Evolutionary conservation across 2,113 vertebrate species (phyloP).

Genomic region (Anguilla rostrata): DNA sequence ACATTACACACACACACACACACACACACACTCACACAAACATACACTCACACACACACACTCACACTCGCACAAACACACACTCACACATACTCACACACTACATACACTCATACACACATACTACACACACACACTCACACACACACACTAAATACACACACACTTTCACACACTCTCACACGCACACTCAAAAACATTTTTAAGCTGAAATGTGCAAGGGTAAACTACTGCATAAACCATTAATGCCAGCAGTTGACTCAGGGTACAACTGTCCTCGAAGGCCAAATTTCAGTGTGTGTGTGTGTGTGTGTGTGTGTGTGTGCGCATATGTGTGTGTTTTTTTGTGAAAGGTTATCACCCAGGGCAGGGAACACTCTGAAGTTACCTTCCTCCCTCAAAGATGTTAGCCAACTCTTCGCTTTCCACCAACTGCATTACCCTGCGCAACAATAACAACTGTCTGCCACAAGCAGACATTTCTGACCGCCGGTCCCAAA

Average conservation of each 20-base stretch:
- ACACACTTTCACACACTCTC: not conserved
- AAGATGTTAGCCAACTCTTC: not conserved
- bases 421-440: not conserved
- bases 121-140: not conserved
- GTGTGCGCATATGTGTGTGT: not conserved
- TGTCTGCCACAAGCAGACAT: not conserved
- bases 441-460: not conserved
- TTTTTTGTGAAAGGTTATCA: not conserved
- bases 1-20: too few species aligned
- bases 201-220: not conserved
- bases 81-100: too few species aligned
- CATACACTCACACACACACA: too few species aligned
- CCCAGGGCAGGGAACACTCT: not conserved
- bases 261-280: too few species aligned
- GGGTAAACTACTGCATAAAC: not conserved
- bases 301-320: too few species aligned
- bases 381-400: not conserved
- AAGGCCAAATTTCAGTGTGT: too few species aligned
- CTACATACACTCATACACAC: not conserved
- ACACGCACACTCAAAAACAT: conserved; percentile 7
- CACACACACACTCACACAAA: too few species aligned
- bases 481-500: not conserved
- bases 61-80: too few species aligned
- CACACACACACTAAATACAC: not conserved
- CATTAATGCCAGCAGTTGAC: too few species aligned